Conservation (phyloP, 2,113 vertebrate genomes). For the Thamnaconus septentrionalis region DNA sequence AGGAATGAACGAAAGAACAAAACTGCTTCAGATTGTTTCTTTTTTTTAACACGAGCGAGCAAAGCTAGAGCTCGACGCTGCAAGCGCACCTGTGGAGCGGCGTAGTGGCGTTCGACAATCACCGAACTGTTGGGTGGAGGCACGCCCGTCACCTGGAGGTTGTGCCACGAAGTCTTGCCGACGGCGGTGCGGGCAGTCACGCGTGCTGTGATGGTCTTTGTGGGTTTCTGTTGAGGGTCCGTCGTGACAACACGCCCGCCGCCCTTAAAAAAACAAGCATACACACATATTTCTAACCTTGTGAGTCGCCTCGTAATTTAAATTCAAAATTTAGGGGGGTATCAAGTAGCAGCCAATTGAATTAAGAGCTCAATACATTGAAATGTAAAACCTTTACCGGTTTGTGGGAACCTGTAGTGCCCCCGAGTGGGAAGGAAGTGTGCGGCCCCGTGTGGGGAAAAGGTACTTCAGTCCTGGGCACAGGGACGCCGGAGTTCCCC, state of each 20-base stretch:
- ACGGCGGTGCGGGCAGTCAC: conserved; percentile 82
- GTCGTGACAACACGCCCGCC: conserved; percentile 80
- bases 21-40: not conserved
- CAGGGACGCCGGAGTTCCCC: conserved; percentile 61
- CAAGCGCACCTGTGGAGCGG: conserved; percentile 84
- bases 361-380: not conserved
- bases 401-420: conserved; percentile 68
- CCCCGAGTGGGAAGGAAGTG: conserved; percentile 67
- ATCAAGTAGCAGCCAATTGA: no score
- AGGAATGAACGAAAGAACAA: conserved; percentile 48
- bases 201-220: conserved; percentile 89
- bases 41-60: not conserved
- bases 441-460: conserved; percentile 61
- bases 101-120: conserved; percentile 92
- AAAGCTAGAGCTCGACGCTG: not conserved
- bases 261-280: conserved; percentile 67
- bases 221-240: conserved; percentile 84
- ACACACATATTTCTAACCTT: not conserved
- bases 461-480: conserved; percentile 67
- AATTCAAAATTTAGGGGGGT: no score
- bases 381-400: conserved; percentile 66
- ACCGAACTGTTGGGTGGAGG: conserved; percentile 89
- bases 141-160: conserved; percentile 85
- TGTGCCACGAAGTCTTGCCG: conserved; percentile 73
- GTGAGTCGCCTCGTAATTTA: not conserved